Evolutionary conservation across 2,113 vertebrate species (phyloP).

Genomic region (Pterocles orientalis): DNA sequence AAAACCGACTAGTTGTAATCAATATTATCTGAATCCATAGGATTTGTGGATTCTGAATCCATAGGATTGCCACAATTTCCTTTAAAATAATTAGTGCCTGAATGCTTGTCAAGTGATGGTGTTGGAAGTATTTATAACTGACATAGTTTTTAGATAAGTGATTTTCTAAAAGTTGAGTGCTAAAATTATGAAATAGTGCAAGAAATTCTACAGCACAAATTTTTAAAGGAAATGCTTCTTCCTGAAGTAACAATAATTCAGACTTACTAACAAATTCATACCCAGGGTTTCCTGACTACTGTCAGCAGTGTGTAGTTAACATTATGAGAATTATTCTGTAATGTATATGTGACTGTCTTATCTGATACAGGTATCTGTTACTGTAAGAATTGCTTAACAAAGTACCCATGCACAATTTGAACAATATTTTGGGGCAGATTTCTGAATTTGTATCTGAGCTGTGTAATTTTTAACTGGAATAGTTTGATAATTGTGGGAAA

Average conservation of each 20-base stretch:
- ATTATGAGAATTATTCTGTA: background rate
- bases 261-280: background rate
- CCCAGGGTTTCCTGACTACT: accelerated
- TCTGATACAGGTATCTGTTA: background rate
- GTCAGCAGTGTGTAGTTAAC: background rate
- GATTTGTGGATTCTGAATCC: background rate
- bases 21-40: background rate
- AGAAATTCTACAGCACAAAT: background rate
- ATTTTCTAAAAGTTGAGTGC: background rate
- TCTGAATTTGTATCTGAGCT: background rate
- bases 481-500: background rate
- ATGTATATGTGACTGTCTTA: background rate
- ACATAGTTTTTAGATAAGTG: background rate
- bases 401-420: background rate
- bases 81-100: background rate
- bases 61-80: background rate
- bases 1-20: background rate
- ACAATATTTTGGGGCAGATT: background rate
- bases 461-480: constrained; percentile 6
- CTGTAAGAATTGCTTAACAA: background rate
- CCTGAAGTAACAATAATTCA: background rate
- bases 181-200: background rate
- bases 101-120: background rate
- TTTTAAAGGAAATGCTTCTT: background rate
- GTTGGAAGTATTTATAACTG: background rate